Conservation (phyloP, 2,113 vertebrate genomes). For the Notothenia coriiceps region DNA sequence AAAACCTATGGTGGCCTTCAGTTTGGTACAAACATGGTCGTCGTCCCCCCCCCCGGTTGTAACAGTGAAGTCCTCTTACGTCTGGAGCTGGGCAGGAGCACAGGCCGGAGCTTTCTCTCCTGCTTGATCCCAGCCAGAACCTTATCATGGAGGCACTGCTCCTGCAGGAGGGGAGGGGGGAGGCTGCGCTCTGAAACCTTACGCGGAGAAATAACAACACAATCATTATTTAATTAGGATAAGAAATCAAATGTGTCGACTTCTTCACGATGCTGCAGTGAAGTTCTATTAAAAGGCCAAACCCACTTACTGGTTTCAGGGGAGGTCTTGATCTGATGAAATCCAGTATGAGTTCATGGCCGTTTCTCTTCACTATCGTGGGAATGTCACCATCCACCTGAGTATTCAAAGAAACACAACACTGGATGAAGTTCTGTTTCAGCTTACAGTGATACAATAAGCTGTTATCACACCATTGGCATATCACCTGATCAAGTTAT, state of each 20-base stretch:
- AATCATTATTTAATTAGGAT: not conserved
- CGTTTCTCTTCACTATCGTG: slow-evolving; percentile 91
- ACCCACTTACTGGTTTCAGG: slow-evolving; percentile 89
- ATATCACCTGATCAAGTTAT: not conserved
- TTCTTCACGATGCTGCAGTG: not conserved
- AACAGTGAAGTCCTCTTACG: slow-evolving; percentile 72
- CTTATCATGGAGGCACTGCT: slow-evolving; percentile 90
- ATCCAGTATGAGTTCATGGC: slow-evolving; percentile 93
- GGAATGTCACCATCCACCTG: slow-evolving; percentile 94
- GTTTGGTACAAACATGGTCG: no score
- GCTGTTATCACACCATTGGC: not conserved
- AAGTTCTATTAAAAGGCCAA: not conserved
- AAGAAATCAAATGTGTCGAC: not conserved
- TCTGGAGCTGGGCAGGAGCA: slow-evolving; percentile 78
- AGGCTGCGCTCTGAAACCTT: slow-evolving; percentile 91
- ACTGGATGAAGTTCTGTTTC: not conserved
- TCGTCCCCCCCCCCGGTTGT: no score
- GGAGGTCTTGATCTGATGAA: slow-evolving; percentile 96
- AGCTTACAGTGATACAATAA: not conserved
- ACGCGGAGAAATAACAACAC: not conserved
- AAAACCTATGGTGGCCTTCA: not conserved
- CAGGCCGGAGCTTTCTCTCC: slow-evolving; percentile 91
- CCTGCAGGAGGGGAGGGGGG: slow-evolving; percentile 88
- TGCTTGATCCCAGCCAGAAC: slow-evolving; percentile 94
- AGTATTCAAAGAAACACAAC: slow-evolving; percentile 6